phyloP scores from a whole-genome alignment of 2,888 invertebrate genomes.

The Trissolcus brochymenae region DNA sequence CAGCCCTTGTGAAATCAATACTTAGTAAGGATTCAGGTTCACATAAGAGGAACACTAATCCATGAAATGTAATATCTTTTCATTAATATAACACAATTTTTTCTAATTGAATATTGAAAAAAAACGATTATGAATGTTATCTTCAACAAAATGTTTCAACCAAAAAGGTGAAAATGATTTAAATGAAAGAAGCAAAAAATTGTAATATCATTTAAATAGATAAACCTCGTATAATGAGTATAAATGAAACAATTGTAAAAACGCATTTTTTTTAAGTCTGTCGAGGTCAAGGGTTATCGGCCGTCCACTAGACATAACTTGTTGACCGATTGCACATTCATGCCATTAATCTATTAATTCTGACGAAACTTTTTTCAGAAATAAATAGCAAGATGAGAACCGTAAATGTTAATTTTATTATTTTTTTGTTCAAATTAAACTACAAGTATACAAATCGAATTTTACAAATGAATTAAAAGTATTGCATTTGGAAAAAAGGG shows the following conservation, averaged over 20 bases:
- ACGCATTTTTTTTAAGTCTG: not conserved
- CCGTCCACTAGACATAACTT: not conserved
- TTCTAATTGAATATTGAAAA: not conserved
- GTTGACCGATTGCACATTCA: not conserved
- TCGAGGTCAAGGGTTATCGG: constrained; percentile 1
- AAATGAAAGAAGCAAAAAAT: not conserved
- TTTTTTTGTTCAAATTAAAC: constrained; percentile 45
- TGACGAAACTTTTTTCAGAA: not conserved
- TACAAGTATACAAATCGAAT: constrained; percentile 53
- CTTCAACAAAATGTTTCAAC: not conserved
- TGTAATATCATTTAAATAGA: not conserved
- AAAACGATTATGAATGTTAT: not conserved
- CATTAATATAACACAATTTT: too few relatives aligned
- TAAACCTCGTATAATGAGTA: not conserved
- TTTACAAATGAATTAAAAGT: constrained; percentile 50
- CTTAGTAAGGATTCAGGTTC: too few relatives aligned
- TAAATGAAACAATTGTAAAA: not conserved
- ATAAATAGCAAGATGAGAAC: constrained; percentile 13
- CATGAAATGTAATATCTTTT: too few relatives aligned
- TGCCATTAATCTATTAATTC: not conserved
- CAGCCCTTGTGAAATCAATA: too few relatives aligned
- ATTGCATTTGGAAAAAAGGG: constrained; percentile 37
- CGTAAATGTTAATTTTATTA: constrained; percentile 27
- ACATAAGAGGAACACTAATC: too few relatives aligned
- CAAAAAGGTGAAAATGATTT: not conserved